phyloP scores from a whole-genome alignment of 1,140 invertebrate species.

The Leptopilina clavipes region DNA sequence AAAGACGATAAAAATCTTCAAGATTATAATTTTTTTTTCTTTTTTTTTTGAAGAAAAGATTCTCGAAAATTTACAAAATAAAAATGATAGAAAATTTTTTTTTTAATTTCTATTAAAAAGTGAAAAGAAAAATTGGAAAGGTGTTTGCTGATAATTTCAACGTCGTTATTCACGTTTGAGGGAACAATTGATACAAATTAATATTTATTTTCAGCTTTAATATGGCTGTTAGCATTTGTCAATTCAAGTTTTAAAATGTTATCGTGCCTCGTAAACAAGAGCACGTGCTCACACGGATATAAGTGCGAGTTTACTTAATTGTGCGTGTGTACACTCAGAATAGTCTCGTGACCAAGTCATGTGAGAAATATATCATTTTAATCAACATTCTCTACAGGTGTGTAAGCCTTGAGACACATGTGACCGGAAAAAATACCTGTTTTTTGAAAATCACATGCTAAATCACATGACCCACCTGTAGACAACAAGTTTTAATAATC shows the following conservation, averaged over 20 bases:
- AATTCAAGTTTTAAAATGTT: background rate
- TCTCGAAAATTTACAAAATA: too few species aligned
- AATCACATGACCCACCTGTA: conserved; percentile 18
- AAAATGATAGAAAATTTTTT: too few species aligned
- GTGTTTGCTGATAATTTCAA: background rate
- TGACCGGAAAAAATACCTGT: conserved; percentile 28
- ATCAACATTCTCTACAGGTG: conserved; percentile 24
- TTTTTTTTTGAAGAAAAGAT: too few species aligned
- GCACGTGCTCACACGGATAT: conserved; percentile 40
- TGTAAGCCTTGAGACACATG: conserved; percentile 4
- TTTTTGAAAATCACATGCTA: conserved; percentile 9
- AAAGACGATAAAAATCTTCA: too few species aligned
- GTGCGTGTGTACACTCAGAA: background rate
- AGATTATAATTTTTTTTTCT: too few species aligned
- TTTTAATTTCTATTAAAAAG: too few species aligned
- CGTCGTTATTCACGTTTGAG: background rate
- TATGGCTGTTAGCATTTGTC: background rate
- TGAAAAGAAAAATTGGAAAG: background rate
- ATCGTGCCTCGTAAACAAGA: conserved; percentile 36
- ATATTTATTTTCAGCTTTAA: background rate
- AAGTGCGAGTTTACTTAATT: conserved; percentile 1
- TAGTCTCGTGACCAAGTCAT: conserved; percentile 41
- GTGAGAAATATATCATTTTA: conserved; percentile 14
- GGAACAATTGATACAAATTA: conserved; percentile 7
- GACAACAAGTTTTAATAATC: conserved; percentile 28